A percentile compares a stretch with the other conserved stretches of the same genome.
Evolutionary conservation across 2,113 vertebrate species (phyloP).

Genomic region (Castor canadensis): DNA sequence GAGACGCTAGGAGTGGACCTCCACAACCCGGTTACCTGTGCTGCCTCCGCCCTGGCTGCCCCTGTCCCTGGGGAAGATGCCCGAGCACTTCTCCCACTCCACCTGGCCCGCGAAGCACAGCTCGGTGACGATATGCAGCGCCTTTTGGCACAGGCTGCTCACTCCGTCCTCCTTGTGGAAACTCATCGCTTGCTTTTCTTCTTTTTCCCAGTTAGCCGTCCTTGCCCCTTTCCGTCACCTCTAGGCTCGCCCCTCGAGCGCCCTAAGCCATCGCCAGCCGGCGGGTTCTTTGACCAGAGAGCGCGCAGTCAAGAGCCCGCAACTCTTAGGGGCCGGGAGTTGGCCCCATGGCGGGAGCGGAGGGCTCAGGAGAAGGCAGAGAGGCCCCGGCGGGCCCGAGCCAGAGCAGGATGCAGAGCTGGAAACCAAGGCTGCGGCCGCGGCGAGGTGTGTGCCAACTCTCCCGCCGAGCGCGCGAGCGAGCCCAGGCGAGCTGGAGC

Average conservation of each 20-base stretch:
- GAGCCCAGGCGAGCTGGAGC: conserved; percentile 41
- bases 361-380: not conserved
- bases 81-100: conserved; percentile 94
- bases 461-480: not conserved
- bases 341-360: conserved; percentile 44
- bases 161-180: conserved; percentile 91
- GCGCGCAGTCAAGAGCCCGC: not conserved
- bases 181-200: conserved; percentile 85
- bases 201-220: not conserved
- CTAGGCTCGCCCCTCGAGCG: not conserved
- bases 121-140: conserved; percentile 95
- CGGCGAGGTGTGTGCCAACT: not conserved
- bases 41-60: conserved; percentile 89
- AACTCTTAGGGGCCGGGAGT: conserved; percentile 40
- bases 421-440: too few relatives aligned
- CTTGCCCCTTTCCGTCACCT: not conserved
- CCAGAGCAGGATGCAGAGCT: too few relatives aligned
- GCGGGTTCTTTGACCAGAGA: conserved; percentile 30
- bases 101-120: conserved; percentile 95
- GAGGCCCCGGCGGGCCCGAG: not conserved
- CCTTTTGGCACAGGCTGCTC: conserved; percentile 95
- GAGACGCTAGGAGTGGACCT: too few relatives aligned
- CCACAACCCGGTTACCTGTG: conserved; percentile 94
- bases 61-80: conserved; percentile 91
- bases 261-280: conserved; percentile 88